Base-by-base conservation (phyloP, 2,113 vertebrate genomes). In the Heptranchias perlo region DNA sequence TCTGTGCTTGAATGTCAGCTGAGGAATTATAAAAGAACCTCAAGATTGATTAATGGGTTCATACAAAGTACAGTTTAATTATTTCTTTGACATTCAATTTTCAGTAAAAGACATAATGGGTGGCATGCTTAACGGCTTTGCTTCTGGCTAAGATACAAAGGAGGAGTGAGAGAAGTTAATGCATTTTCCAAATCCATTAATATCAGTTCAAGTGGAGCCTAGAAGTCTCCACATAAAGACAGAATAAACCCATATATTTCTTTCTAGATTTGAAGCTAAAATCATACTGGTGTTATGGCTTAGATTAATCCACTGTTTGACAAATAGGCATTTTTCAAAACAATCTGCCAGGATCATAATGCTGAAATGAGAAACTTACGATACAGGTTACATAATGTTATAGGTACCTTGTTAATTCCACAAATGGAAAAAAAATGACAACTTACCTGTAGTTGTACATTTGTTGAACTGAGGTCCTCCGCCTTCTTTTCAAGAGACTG, bases 401-500 rank as follows among this genome's bases (percentile, higher is more conserved):
- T 62, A 65, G 13, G 18, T 16, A 93, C 28, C 25, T 69, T 14
- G 47, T 69, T 96, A 96, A 61, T 73, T 54, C 76, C 94, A 96
- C 28, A 73, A 61, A 96, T 21, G 62, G 92, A 96, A 67, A 23
- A 64, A 96, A 96, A 92, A 25, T 86, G 96, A 35, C 84, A 93
- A 23, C 96, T 96, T 98, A 99, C 99, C 99, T 99, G 99, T 95
- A 99, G 98, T 95, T 99, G 98, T 96, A 98, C 98, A 93, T 99
- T 99, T 97, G 99, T 97, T 1, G 99, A 98, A 97, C 97, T 98
- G 96, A 99, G 97, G 97, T 99, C 99, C 96, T 99, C 99, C 0
- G 99, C 98, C 97, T 99, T 99, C 97, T 99, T 99, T 97, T 99
- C 99, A 97, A 99, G 96, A 61, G 98, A 99, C 97, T 99, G 99